Conservation (phyloP, 2,888 invertebrate species). For the Netelia melanura region DNA sequence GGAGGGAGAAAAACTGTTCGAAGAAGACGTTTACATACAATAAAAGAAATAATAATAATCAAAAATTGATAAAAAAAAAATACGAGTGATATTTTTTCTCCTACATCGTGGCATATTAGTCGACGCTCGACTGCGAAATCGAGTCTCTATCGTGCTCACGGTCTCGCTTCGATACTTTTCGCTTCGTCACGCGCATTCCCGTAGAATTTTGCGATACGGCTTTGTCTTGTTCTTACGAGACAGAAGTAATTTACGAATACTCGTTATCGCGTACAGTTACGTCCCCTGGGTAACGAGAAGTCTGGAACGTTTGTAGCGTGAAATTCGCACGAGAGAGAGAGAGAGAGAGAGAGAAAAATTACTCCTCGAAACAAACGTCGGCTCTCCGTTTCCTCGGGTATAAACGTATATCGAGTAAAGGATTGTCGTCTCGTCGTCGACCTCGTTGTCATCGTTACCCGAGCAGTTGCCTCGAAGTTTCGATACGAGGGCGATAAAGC, state of each 20-base stretch:
- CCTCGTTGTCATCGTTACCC: background rate
- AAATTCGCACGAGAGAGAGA: background rate
- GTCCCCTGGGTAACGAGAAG: no score
- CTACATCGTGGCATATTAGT: no score
- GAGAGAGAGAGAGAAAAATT: background rate
- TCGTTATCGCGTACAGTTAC: no score
- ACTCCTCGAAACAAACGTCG: background rate
- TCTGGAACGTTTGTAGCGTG: no score
- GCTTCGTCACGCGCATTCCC: background rate
- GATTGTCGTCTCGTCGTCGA: slow-evolving; percentile 7
- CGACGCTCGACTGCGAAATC: no score
- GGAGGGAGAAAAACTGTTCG: background rate
- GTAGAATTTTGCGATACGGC: background rate
- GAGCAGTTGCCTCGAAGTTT: background rate
- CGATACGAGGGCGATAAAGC: slow-evolving; percentile 16
- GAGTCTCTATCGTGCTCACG: no score
- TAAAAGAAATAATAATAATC: background rate
- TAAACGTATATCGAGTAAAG: background rate
- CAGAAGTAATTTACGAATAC: no score
- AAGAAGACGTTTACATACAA: background rate
- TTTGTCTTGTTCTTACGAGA: no score
- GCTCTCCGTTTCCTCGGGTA: background rate
- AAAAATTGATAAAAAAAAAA: no score
- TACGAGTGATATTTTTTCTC: no score
- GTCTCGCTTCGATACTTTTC: background rate